Evolutionary conservation across 2,797 vertebrate species (phyloP), one percentile per base, ranked within the genome.

Genomic region (Hafferia zeledoni): DNA sequence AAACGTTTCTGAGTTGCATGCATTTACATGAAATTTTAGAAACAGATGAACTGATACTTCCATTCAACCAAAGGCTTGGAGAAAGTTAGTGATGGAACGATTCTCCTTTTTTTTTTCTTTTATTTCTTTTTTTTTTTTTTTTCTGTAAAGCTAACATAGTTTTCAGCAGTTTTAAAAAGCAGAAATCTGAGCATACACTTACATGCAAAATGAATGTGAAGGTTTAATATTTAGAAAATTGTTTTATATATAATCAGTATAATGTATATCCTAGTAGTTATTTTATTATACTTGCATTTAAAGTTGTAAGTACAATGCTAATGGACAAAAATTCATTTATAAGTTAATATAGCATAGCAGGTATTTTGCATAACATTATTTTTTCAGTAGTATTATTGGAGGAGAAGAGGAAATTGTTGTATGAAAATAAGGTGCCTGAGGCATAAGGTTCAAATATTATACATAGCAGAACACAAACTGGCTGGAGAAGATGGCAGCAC

Each of bases 271-370:
- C 27, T 27, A 74, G 11, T 79, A 50, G 30, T 50, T 80, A 75
- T 93, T 96, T 88, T 96, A 95, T 92, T 81, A 74, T 89, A 78
- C 35, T 90, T 96, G 8, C 28, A 93, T 96, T 95, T 92, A 81
- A 93, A 87, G 23, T 83, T 91, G 28, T 53, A 95, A 53, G 19
- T 39, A 90, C 61, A 91, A 85, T 94, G 65, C 13, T 90, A 95
- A 92, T 72, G 30, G 20, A 80, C 55, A 89, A 94, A 93, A 90
- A 89, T 43, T 91, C 16, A 83, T 94, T 91, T 90, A 8, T 44
- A 87, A 84, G 25, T 89, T 95, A 94, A 93, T 95, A 89, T 28
- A 69, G 28, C 27, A 82, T 57, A 93, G 24, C 17, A 44, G 25
- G 41, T 80, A 33, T 80, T 95, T 79, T 57, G 37, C 37, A 71